These are phyloP conservation scores for Gryllus longicercus DNA, from an alignment of 2,888 invertebrate genomes.

Conservation along the genomic window DNA sequence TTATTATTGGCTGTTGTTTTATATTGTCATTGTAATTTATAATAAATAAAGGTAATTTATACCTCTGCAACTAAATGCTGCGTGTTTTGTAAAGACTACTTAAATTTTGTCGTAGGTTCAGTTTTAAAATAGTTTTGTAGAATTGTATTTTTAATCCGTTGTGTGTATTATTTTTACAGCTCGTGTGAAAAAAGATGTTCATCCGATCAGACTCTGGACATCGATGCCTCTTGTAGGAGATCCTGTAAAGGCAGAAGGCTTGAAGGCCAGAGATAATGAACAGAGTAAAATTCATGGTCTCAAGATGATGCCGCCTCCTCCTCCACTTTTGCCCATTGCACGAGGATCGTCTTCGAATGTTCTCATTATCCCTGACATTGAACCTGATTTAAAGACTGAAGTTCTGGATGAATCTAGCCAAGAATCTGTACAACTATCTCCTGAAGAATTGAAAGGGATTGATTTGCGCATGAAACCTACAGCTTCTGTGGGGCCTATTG, in stretches of 20 bases:
- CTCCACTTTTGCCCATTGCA: conserved; percentile 57
- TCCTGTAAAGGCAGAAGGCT: neutral
- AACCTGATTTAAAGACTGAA: conserved; percentile 27
- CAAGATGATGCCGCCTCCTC: conserved; percentile 63
- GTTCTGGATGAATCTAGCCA: conserved; percentile 22
- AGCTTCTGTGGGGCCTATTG: conserved; percentile 23
- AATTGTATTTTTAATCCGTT: too few relatives aligned
- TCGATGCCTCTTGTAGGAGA: neutral
- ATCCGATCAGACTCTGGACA: neutral
- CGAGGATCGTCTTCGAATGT: conserved; percentile 58
- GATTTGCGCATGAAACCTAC: conserved; percentile 34
- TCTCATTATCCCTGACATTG: conserved; percentile 12
- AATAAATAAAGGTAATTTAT: too few relatives aligned
- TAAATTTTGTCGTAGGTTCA: too few relatives aligned
- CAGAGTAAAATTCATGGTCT: neutral
- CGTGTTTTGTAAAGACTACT: too few relatives aligned
- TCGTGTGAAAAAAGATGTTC: neutral
- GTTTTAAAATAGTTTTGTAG: too few relatives aligned
- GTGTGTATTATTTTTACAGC: neutral
- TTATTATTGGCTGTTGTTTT: too few relatives aligned
- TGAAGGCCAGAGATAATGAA: neutral
- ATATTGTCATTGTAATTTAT: too few relatives aligned
- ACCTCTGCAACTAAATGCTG: too few relatives aligned
- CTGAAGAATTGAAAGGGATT: conserved; percentile 32
- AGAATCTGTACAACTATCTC: conserved; percentile 19